phyloP scores from a whole-genome alignment of 2,888 invertebrate genomes.

The Microctonus hyperodae region DNA sequence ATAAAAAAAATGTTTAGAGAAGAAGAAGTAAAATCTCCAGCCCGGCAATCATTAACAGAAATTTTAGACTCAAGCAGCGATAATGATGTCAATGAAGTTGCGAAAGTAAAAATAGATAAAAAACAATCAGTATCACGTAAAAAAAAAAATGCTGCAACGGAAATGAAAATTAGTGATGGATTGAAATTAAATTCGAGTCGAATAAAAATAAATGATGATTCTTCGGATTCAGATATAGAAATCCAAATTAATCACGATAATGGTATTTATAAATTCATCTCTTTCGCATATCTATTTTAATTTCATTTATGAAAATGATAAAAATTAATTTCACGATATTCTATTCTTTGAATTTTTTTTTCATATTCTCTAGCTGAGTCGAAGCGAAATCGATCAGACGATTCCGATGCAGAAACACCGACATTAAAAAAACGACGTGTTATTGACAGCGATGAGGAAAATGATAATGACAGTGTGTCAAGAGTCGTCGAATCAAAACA shows the following conservation, averaged over 20 bases:
- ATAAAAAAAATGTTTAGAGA: slow-evolving; percentile 23
- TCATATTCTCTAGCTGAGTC: slow-evolving; percentile 44
- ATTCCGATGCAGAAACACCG: slow-evolving; percentile 46
- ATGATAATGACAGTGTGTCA: slow-evolving; percentile 18
- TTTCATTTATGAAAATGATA: neutral
- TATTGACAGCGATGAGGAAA: slow-evolving; percentile 56
- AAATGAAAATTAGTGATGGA: slow-evolving; percentile 10
- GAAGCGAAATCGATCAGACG: slow-evolving; percentile 49
- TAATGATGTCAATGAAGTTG: slow-evolving; percentile 3
- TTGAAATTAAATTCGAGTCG: slow-evolving; percentile 35
- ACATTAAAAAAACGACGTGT: slow-evolving; percentile 55
- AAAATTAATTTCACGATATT: too few relatives aligned
- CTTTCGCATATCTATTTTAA: neutral
- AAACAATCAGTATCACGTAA: neutral
- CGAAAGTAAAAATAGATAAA: neutral
- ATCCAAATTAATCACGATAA: slow-evolving; percentile 16
- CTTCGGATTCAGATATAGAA: slow-evolving; percentile 47
- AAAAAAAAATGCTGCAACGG: slow-evolving; percentile 23
- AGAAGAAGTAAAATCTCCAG: slow-evolving; percentile 10
- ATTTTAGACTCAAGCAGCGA: slow-evolving; percentile 22
- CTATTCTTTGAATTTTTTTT: neutral
- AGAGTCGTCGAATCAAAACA: slow-evolving; percentile 33
- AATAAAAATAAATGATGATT: slow-evolving; percentile 37
- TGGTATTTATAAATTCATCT: slow-evolving; percentile 15
- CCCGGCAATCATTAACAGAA: neutral